Base-by-base conservation (phyloP, 2,888 invertebrate species). In the Orchesellides sinensis region DNA sequence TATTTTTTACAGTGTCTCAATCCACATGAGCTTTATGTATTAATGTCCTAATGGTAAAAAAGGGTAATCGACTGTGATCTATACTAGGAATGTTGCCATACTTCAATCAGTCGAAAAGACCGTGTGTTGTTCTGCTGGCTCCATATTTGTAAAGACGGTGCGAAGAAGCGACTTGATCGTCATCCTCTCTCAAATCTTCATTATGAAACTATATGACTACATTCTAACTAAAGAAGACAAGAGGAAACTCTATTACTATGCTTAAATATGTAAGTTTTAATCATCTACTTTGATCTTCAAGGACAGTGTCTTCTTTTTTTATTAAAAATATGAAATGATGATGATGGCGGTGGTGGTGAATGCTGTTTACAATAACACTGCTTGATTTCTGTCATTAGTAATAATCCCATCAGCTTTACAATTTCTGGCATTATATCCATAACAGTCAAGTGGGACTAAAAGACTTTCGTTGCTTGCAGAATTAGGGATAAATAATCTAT, bases 51-150 rank as follows among this genome's bases (percentile, higher is more conserved):
- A 59, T 59, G 59, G 32, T 32, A 59, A 59, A 6, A 32, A 17
- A 61, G 35, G 63, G 40, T 23, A 63, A 23, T 10, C 14, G 40
- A 32, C 12, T 12, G 54, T 49, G 75, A 66, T 45, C 75, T 77
- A 77, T 77, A 77, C 66, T 77, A 77, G 75, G 75, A 77, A 77
- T 68, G 66, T 77, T 77, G 75, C 21, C 66, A 77, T 68, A 63
- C 59, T 68, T 68, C 75, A 77, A 66, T 77, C 45, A 47, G 68
- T 59, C 27, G 66, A 59, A 74, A 68, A n/a, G n/a, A n/a, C n/a
- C n/a, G n/a, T n/a, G 56, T 45, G 65, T 25, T 21, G 29, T 73
- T 47, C 45, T 61, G 14, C 49, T 61, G 25, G 45, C 59, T 77
- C 75, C 75, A 77, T 77, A 77, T 77, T 77, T 77, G 75, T 45